These are phyloP conservation scores for Rhea americana DNA, from an alignment of 2,113 vertebrate species.

Conservation along the genomic window DNA sequence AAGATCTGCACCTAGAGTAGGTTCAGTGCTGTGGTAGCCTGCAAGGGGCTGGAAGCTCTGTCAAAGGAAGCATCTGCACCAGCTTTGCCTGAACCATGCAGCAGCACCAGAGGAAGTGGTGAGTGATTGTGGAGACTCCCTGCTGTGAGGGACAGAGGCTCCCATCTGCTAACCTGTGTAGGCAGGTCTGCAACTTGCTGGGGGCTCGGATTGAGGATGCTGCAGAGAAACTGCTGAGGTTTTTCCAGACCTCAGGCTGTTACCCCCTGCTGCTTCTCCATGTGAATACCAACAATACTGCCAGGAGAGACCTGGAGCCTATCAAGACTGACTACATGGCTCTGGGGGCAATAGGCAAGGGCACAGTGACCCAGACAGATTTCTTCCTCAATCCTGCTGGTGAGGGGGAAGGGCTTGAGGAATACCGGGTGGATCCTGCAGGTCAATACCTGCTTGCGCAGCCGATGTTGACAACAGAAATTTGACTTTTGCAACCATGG, in stretches of 20 bases:
- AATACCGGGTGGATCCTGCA: background rate
- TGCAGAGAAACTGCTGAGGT: background rate
- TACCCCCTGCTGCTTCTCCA: background rate
- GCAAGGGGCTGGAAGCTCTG: background rate
- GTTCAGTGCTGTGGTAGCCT: background rate
- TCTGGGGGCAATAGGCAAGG: background rate
- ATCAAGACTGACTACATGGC: background rate
- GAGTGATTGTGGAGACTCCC: background rate
- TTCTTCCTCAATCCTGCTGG: background rate
- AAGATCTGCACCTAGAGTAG: background rate
- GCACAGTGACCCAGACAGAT: background rate
- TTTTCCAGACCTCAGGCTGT: background rate
- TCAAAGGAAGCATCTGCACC: background rate
- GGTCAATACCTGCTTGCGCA: background rate
- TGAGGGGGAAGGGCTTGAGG: background rate
- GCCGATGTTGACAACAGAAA: background rate
- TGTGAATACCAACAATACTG: rapidly evolving
- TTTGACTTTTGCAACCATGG: background rate
- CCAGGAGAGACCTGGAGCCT: background rate
- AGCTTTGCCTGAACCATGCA: background rate
- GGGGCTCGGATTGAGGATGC: background rate
- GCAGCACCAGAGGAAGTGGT: background rate
- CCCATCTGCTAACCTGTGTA: no score
- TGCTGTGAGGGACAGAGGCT: no score
- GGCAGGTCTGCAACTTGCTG: background rate